Conservation (phyloP, 2,888 invertebrate species). For the Ceratothoa steindachneri region DNA sequence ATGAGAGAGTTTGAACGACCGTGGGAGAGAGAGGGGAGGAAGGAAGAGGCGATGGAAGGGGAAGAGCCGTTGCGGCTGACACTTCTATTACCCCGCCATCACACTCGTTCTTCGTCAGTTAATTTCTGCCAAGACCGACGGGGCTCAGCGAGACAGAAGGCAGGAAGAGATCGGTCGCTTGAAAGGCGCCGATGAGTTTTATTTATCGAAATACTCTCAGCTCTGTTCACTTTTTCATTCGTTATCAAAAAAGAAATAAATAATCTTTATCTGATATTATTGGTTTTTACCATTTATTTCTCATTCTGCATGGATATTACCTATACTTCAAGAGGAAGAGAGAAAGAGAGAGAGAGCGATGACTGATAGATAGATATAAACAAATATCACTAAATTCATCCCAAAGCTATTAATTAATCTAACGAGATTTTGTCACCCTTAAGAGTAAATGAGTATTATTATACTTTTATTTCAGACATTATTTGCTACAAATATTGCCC, state of each 20-base stretch:
- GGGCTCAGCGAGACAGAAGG: slow-evolving; percentile 7
- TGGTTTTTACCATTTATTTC: too few relatives aligned
- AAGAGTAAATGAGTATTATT: background rate
- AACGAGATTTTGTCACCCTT: background rate
- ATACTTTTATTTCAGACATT: background rate
- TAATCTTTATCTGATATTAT: too few relatives aligned
- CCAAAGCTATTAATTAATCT: too few relatives aligned
- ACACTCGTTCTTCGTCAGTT: slow-evolving; percentile 33
- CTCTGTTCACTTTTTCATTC: too few relatives aligned
- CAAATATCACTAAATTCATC: too few relatives aligned
- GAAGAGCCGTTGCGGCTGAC: slow-evolving; percentile 24
- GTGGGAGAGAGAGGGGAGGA: slow-evolving; percentile 15
- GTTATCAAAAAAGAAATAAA: too few relatives aligned
- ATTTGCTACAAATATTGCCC: background rate
- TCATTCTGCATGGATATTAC: too few relatives aligned
- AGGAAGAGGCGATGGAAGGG: background rate
- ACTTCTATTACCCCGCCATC: slow-evolving; percentile 45
- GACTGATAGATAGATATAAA: too few relatives aligned
- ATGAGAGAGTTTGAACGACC: background rate
- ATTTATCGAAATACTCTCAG: background rate
- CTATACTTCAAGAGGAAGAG: too few relatives aligned
- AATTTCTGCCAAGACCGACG: slow-evolving; percentile 35
- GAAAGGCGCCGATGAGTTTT: background rate
- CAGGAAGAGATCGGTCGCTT: background rate
- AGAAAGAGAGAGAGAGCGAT: slow-evolving; percentile 1